Percentiles rank a stretch among this genome's conserved stretches.
Conservation (phyloP, 35 echinoderm and acorn worm genomes). For the Apostichopus japonicus region DNA sequence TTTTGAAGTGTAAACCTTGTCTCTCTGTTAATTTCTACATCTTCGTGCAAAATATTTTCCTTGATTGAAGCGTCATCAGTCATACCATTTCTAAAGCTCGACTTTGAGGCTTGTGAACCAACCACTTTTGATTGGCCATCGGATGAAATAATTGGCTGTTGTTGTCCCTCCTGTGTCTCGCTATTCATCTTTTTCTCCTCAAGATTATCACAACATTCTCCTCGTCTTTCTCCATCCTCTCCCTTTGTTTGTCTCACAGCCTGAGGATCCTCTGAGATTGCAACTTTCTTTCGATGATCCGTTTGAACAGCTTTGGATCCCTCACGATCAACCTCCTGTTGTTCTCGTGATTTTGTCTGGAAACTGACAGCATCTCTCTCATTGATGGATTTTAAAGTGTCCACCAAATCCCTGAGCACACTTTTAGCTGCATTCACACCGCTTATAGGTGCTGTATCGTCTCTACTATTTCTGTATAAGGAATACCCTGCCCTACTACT, state of each 20-base stretch:
- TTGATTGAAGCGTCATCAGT: background rate
- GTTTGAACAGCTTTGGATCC: background rate
- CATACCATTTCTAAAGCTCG: background rate
- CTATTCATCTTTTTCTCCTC: background rate
- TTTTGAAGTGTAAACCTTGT: no score
- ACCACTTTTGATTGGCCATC: background rate
- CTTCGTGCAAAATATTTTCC: background rate
- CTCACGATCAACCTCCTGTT: background rate
- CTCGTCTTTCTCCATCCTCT: background rate
- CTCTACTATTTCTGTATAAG: background rate
- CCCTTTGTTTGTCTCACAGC: no score
- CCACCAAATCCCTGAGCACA: constrained; percentile 21
- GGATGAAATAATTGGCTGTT: background rate
- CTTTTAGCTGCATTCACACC: background rate
- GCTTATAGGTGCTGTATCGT: background rate
- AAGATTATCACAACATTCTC: background rate
- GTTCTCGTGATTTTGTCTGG: background rate
- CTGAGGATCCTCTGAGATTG: no score
- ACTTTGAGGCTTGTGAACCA: background rate
- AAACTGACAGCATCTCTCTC: background rate
- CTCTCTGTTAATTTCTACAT: background rate
- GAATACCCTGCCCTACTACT: background rate
- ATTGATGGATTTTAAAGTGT: constrained; percentile 30
- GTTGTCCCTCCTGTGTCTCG: background rate
- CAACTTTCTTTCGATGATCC: no score